phyloP scores from a whole-genome alignment of 53 echinoderm and acorn worm species.

The Astropecten irregularis region DNA sequence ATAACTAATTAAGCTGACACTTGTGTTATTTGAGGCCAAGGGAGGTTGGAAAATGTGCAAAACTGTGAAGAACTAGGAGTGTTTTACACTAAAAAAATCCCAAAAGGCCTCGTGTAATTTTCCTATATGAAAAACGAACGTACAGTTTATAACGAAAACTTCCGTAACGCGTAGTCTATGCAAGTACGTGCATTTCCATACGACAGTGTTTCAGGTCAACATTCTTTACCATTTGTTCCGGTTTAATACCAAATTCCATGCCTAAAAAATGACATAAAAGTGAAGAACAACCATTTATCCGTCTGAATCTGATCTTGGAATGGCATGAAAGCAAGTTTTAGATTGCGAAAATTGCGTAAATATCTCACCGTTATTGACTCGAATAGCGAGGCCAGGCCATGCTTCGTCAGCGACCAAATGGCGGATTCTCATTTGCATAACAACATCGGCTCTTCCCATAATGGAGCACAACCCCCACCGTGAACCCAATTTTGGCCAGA shows the following conservation, averaged over 20 bases:
- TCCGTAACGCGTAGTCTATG: conserved; percentile 32
- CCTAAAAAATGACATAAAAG: conserved; percentile 50
- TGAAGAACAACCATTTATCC: conserved; percentile 70
- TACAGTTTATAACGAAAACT: conserved; percentile 1
- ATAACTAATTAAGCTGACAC: background rate
- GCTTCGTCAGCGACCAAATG: conserved; percentile 65
- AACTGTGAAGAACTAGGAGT: background rate
- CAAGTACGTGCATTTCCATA: conserved; percentile 7
- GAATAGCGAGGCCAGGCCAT: conserved; percentile 29
- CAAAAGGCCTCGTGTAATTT: conserved; percentile 23
- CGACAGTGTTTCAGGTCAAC: conserved; percentile 4
- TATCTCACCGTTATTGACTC: conserved; percentile 51
- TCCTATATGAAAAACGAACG: background rate
- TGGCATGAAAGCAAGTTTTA: conserved; percentile 12
- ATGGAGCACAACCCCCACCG: conserved; percentile 30
- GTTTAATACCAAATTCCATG: background rate
- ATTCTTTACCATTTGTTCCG: conserved; percentile 31
- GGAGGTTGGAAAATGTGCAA: background rate
- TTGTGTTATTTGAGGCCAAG: background rate
- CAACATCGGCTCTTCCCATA: conserved; percentile 72
- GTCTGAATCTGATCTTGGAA: conserved; percentile 2
- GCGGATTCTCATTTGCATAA: conserved; percentile 81
- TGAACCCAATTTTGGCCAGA: background rate
- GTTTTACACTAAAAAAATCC: background rate
- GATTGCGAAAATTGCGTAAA: conserved; percentile 51